Evolutionary conservation across 2,113 vertebrate species (phyloP), one percentile per base, ranked within the genome.

Genomic region (Entosphenus tridentatus): DNA sequence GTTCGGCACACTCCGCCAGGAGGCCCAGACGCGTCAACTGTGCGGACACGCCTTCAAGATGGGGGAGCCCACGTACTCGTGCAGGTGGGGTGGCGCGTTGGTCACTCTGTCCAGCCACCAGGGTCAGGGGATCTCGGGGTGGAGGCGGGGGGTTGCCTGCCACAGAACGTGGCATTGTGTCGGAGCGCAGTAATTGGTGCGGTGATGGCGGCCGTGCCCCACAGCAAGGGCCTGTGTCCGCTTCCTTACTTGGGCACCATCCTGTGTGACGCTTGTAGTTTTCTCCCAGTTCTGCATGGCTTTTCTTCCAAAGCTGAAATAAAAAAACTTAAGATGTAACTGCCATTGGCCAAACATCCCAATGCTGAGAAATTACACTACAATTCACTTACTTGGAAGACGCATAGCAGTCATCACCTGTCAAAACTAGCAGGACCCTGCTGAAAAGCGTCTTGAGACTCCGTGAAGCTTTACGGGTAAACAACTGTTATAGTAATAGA

Each of bases 11-110:
- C 72, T 83, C 96, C 18, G 85, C 93, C 82, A 88, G 76, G 83
- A 79, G 10, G 95, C 88, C 78, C 86, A 82, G 74, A 87, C 88
- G 12, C 89, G 89, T 9, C 85, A 88, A 21, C 87, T 98, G 57
- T 98, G 93, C 73, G 93, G 93, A 3, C 88, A 87, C 0, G 93
- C 96, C 71, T 98, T 98, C 77, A 95, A 92, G 83, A 88, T 96
- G 68, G 93, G 93, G 67, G 90, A 98, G 68, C 92, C 92, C 75
- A 95, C 93, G 0, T 98, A 98, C 74, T 96, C 89, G 70, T 97
- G 93, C 91, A 95, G 93, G 93, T 97, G 83, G 79, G 81, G 13
- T 62, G 16, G 58, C 3, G 16, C 13, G 58, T 62, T 14, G 58
- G 13, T 62, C 58, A 62, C 16, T 62, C 58, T 62, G 58, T 62